These are phyloP conservation scores for Lipophrys pholis DNA, from an alignment of 2,113 vertebrate genomes.

Conservation along the genomic window DNA sequence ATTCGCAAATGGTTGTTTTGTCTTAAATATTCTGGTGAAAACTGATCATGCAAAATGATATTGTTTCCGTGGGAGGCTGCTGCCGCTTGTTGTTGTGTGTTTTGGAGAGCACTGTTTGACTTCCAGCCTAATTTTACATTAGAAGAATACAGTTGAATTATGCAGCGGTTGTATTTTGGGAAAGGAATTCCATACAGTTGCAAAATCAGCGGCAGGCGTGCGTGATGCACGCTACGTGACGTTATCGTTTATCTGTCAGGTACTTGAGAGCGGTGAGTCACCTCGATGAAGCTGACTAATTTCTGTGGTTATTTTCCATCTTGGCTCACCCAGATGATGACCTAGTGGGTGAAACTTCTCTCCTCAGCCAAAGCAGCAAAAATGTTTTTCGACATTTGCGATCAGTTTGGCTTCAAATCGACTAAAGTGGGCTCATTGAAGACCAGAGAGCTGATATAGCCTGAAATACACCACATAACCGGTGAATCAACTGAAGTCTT, in stretches of 20 bases:
- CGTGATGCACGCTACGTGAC: slow-evolving; percentile 15
- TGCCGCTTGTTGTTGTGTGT: slow-evolving; percentile 1
- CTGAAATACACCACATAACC: neutral
- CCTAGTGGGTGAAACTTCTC: slow-evolving; percentile 58
- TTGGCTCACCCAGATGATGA: slow-evolving; percentile 61
- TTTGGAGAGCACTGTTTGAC: neutral
- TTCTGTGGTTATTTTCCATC: slow-evolving; percentile 74
- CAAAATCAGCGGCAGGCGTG: neutral
- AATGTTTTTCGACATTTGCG: slow-evolving; percentile 1
- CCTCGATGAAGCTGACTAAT: slow-evolving; percentile 62
- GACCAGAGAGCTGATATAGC: neutral
- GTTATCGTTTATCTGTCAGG: slow-evolving; percentile 25
- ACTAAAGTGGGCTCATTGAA: neutral
- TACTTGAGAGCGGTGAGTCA: slow-evolving; percentile 75
- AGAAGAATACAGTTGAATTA: neutral
- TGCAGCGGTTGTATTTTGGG: slow-evolving; percentile 13
- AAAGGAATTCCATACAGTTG: slow-evolving; percentile 1
- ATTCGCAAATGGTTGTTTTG: neutral
- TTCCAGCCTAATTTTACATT: neutral
- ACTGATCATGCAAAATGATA: neutral
- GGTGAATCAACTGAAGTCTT: slow-evolving; percentile 20
- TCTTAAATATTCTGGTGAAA: slow-evolving; percentile 1
- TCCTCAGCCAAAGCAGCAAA: slow-evolving; percentile 19
- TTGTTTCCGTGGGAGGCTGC: neutral
- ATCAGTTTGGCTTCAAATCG: neutral